Evolutionary conservation across 1,140 invertebrate genomes (phyloP), one percentile per base, ranked within the genome.

Genomic region (Macrocentrus cingulum): DNA sequence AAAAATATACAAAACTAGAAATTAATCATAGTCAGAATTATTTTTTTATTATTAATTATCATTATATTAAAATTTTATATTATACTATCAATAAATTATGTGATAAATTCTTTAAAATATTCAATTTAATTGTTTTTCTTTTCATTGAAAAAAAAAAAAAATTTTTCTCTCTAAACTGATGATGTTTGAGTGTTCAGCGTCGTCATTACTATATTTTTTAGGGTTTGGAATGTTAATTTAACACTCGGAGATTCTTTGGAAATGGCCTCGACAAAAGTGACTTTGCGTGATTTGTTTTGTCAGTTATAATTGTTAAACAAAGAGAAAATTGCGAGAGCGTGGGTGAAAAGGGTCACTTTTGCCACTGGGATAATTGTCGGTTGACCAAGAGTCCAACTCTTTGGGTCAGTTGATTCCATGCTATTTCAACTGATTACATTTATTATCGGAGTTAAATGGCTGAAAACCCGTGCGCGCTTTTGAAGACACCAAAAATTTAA

Each of bases 361-460:
- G 22, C 19, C 45, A 48, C 22, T 48, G 45, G 45, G 45, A 13
- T 48, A 48, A 48, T 48, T 48, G 29, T 48, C 25, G 46, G 46
- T 32, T 49, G 13, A 34, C 25, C 46, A 49, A 23, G 20, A n/a
- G 25, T 34, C 18, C 20, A 20, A 49, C 23, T n/a, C 11, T 42
- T 9, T 63, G 57, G 56, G 51, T 61, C 34, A 39, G 53, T 66
- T 69, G 66, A 75, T 72, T 71, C 66, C 69, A 75, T 71, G 68
- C 70, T 74, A 73, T 74, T 73, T 74, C 60, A 61, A 6, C 22
- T 70, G 68, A 74, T 75, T 71, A 73, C 68, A 72, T 73, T 74
- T 62, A 73, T 74, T 73, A 74, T 73, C 68, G 64, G 65, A 74
- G 71, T 69, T 67, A 68, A 70, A 69, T 56, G 52, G 29, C 20